Percentiles rank a stretch among this genome's conserved stretches.
Evolutionary conservation across 2,888 invertebrate species (phyloP).

Genomic region (Dilophus febrilis): DNA sequence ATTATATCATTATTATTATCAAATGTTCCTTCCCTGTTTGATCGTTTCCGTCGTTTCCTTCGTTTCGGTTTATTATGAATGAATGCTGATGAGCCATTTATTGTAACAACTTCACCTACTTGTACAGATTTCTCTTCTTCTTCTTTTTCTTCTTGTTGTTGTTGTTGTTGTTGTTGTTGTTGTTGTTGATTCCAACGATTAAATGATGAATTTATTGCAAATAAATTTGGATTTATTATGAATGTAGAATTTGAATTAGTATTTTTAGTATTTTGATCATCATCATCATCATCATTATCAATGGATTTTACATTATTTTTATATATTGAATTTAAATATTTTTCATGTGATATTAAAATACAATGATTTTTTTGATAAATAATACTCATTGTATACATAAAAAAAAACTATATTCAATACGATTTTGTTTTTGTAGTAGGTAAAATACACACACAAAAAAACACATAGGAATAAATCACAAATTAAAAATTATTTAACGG

Average conservation of each 20-base stretch:
- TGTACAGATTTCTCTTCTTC: constrained; percentile 1
- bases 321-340: constrained; percentile 1
- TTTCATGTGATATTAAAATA: constrained; percentile 1
- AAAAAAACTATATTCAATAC: too few relatives aligned
- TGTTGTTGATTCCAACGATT: constrained; percentile 20
- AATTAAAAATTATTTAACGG: too few relatives aligned
- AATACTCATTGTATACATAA: constrained; percentile 1
- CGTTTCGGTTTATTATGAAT: not conserved
- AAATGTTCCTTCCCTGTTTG: too few relatives aligned
- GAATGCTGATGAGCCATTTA: not conserved
- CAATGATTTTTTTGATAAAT: not conserved
- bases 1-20: not conserved
- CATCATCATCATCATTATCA: not conserved
- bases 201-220: constrained; percentile 32
- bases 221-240: constrained; percentile 17
- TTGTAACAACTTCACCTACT: constrained; percentile 12
- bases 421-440: too few relatives aligned
- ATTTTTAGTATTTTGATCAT: not conserved
- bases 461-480: too few relatives aligned
- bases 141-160: not conserved
- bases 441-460: too few relatives aligned
- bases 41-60: too few relatives aligned
- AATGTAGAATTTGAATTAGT: not conserved
- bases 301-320: too few relatives aligned
- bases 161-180: constrained; percentile 5